Base-by-base conservation (phyloP, 1,140 invertebrate genomes). In the Pachyrhynchus sulphureomaculatus region DNA sequence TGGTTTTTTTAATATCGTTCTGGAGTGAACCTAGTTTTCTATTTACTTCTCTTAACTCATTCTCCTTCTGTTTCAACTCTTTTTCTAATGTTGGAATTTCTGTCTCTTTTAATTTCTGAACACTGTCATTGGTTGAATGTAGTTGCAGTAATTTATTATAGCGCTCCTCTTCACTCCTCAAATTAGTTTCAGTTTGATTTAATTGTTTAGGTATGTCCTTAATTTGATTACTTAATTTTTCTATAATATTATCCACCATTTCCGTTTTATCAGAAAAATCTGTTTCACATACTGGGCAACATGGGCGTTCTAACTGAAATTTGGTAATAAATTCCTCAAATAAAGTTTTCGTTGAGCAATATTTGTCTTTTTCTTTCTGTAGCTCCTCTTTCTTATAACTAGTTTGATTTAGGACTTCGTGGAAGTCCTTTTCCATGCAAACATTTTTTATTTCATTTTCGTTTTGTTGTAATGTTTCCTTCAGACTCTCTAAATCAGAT, bases 171-270 rank as follows among this genome's bases (percentile, higher is more conserved):
- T n/a, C n/a, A n/a, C 9, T 65, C 62, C 57, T 75, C 66, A n/a
- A n/a, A n/a, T n/a, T n/a, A n/a, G n/a, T n/a, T n/a, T 77, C 78
- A 3, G 68, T 71, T 37, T 36, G 33, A 0, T 65, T 65, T 33
- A 81, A 54, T 39, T 68, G 58, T 23, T 59, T 54, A 29, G 82
- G 82, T 5, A 82, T 74, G 60, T 77, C 77, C 62, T 78, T 69
- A 4, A 82, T 78, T 76, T 80, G 79, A 21, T 74, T 77, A 29
- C 77, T 79, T 10, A 84, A 65, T 58, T 80, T 77, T 0, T 69
- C 66, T 13, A 69, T 67, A 26, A 75, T 70, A 21, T 66, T 49
- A 17, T 32, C 48, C 4, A 69, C 42, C 0, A 39, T 42, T 8
- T 34, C 12, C 51, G 58, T 24, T 44, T 72, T 73, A 0, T 67